Base-by-base conservation (phyloP, 2,113 vertebrate species). In the Steatornis caripensis region DNA sequence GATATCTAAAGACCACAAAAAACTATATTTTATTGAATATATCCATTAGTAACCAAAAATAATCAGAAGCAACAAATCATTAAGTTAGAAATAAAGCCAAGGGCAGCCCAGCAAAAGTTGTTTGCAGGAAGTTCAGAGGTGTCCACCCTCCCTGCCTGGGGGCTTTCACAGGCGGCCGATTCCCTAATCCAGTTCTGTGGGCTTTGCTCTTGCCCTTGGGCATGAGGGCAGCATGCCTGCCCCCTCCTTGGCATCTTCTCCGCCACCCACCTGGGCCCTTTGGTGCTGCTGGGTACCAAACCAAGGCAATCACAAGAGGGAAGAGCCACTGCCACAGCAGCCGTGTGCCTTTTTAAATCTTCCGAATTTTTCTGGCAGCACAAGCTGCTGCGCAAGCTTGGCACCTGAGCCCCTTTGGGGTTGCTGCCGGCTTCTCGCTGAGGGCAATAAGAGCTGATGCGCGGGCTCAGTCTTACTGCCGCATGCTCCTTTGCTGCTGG, bases 221-320 rank as follows among this genome's bases (percentile, higher is more conserved):
- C 54, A 29, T 2, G 2, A 5, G 14, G 11, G 6, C 32, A 29
- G 14, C 29, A n/a, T 0, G 1, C 6, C 17, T 54, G 37, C 15
- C 20, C 10, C 60, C 43, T 49, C 43, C 70, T 39, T 64, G 41
- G 39, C 20, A 61, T 20, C 37, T 10, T 34, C 22, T 49, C 15
- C 3, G 3, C 34, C 5, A 2, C 37, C 27, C 34, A 6, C 23
- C 4, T 0, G 1, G 12, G 6, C 30, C 26, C 11, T 37, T 37
- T 26, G 14, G 11, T 39, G 16, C 36, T 74, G 8, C 72, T 32
- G 27, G 34, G 15, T 17, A 34, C 41, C 53, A 78, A 49, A 49
- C 32, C 41, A 39, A 51, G 66, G 48, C 6, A 32, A 61, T 36
- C 23, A 23, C 68, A 32, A 26, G 41, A 62, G 20, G 29, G 26